A percentile compares a stretch with the other conserved stretches of the same genome.
Conservation (phyloP, 2,113 vertebrate species). For the Platycercus adscitus region DNA sequence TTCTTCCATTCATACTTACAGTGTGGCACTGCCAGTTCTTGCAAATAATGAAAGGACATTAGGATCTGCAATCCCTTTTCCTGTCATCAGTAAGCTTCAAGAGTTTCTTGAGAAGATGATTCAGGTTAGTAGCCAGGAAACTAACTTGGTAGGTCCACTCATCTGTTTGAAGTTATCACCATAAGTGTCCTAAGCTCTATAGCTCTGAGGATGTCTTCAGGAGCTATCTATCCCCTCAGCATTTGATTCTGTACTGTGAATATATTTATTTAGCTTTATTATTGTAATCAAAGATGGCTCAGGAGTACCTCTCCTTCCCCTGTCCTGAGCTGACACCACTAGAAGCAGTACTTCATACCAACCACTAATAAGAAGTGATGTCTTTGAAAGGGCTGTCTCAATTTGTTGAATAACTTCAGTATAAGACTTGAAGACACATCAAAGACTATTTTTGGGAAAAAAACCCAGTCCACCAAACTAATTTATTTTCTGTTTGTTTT, state of each 20-base stretch:
- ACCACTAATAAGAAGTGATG: conserved; percentile 48
- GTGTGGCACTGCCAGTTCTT: not conserved
- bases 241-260: not conserved
- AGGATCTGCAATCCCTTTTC: not conserved
- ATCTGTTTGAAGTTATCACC: not conserved
- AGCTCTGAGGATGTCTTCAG: not conserved
- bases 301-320: not conserved
- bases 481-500: not conserved
- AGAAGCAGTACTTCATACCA: not conserved
- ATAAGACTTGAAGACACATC: not conserved
- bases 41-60: not conserved
- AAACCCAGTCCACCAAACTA: not conserved
- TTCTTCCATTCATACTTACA: not conserved
- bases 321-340: conserved; percentile 40
- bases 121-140: not conserved
- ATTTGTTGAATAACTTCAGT: conserved; percentile 23
- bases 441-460: not conserved
- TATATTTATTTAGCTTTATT: conserved; percentile 22
- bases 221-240: not conserved
- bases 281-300: not conserved
- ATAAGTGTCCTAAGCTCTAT: not conserved
- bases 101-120: not conserved
- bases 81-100: not conserved
- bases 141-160: not conserved
- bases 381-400: conserved; percentile 43